Conservation (phyloP, 2,797 vertebrate genomes). For the Gallinago stenura region DNA sequence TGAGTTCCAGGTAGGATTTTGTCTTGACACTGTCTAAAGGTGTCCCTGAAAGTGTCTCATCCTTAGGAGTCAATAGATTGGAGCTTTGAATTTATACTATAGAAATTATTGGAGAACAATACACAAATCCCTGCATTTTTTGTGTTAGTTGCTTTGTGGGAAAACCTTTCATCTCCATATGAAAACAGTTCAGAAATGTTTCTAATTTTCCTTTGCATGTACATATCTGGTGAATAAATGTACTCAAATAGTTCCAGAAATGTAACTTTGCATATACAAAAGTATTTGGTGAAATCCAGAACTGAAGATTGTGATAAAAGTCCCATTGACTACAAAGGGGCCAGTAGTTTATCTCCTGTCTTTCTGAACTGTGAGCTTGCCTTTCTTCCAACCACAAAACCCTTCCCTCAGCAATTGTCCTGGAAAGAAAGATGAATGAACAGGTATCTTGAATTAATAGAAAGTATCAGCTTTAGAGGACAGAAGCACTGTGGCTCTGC, state of each 20-base stretch:
- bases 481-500: neutral
- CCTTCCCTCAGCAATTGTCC: neutral
- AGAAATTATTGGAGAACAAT: neutral
- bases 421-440: neutral
- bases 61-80: neutral
- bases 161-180: neutral
- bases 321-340: neutral
- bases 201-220: neutral
- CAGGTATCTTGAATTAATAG: constrained; percentile 1
- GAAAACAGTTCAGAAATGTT: neutral
- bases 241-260: neutral
- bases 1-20: neutral
- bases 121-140: neutral
- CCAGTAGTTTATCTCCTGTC: neutral
- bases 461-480: neutral
- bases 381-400: neutral
- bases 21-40: neutral
- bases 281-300: neutral
- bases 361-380: neutral
- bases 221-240: neutral
- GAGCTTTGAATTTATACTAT: neutral
- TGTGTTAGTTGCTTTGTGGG: neutral
- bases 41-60: neutral
- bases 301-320: neutral
- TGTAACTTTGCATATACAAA: neutral